Evolutionary conservation across 2,888 invertebrate species (phyloP).

Genomic region (Zelleria hepariella): DNA sequence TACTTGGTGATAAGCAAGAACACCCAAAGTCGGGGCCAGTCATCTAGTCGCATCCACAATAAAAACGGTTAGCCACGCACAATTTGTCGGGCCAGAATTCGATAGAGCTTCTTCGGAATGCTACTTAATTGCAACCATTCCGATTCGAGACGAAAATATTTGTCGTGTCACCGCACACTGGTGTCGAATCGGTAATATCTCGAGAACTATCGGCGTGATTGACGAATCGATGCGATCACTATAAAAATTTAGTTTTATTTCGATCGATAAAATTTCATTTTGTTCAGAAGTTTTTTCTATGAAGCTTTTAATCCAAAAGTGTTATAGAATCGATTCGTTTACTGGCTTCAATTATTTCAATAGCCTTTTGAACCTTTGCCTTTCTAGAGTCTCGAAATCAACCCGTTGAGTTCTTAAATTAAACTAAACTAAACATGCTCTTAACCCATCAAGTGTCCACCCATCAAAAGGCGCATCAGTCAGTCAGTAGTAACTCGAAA

Average conservation of each 20-base stretch:
- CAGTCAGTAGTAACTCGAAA: not conserved
- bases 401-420: not conserved
- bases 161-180: constrained; percentile 18
- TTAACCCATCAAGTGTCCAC: not conserved
- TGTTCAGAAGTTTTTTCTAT: not conserved
- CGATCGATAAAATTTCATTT: not conserved
- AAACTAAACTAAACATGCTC: not conserved
- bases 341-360: too few relatives aligned
- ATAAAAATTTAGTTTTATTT: not conserved
- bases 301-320: not conserved
- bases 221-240: not conserved
- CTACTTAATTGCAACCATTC: constrained; percentile 45
- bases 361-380: too few relatives aligned
- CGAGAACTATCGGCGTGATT: not conserved
- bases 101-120: constrained; percentile 18
- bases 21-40: not conserved
- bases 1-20: not conserved
- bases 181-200: constrained; percentile 3
- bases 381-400: not conserved
- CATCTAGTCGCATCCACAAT: not conserved
- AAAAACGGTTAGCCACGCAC: constrained; percentile 1
- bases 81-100: constrained; percentile 2
- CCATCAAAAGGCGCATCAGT: not conserved
- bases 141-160: constrained; percentile 27
- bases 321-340: not conserved